Evolutionary conservation across 1,140 invertebrate genomes (phyloP).

Genomic region (Phenacoccus solenopsis): DNA sequence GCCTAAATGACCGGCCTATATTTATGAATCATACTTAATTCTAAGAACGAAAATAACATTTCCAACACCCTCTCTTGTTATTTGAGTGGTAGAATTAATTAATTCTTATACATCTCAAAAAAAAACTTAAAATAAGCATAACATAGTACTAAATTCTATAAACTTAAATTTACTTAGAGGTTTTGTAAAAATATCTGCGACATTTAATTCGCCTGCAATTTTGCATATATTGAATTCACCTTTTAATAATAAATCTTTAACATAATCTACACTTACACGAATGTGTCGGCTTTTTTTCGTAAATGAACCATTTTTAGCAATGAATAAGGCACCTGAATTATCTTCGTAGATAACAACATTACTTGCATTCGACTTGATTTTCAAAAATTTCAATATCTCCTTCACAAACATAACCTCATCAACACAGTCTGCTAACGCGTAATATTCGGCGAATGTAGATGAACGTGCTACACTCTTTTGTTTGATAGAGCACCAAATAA

Average conservation of each 20-base stretch:
- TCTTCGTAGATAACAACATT: conserved; percentile 4
- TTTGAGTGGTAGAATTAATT: too few relatives aligned
- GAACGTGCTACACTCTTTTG: conserved; percentile 26
- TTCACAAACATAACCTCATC: conserved; percentile 21
- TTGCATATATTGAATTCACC: neutral
- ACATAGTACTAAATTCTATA: neutral
- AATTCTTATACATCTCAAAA: too few relatives aligned
- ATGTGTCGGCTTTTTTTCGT: neutral
- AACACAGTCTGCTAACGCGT: conserved; percentile 25
- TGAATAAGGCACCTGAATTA: neutral
- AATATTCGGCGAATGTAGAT: conserved; percentile 28
- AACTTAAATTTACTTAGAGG: neutral
- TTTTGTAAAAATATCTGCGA: conserved; percentile 13
- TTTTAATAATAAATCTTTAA: neutral
- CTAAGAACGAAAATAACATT: too few relatives aligned
- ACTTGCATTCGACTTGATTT: neutral
- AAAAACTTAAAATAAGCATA: conserved; percentile 8
- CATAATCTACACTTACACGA: neutral
- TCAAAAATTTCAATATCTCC: neutral
- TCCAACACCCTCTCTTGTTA: too few relatives aligned
- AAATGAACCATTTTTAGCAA: conserved; percentile 8
- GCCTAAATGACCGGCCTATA: too few relatives aligned
- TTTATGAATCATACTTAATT: too few relatives aligned
- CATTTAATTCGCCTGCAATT: neutral
- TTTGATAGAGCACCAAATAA: conserved; percentile 28